Conservation (phyloP, 1,140 invertebrate species). For the Drosophila suzukii region DNA sequence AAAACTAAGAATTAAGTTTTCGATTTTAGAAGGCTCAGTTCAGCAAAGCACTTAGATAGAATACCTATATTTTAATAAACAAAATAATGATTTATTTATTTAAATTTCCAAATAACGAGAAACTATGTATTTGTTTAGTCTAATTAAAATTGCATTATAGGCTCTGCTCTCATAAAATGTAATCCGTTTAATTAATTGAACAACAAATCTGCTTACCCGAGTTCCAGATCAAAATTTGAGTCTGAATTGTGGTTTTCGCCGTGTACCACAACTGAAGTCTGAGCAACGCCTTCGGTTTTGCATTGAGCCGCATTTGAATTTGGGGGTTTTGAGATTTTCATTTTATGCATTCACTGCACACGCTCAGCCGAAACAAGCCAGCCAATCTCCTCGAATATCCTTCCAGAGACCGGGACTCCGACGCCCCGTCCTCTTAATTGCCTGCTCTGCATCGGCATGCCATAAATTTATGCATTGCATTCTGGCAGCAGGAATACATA, state of each 20-base stretch:
- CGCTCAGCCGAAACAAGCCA: slow-evolving; percentile 63
- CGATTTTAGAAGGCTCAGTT: too few relatives aligned
- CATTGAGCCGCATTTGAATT: slow-evolving; percentile 48
- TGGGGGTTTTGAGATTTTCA: slow-evolving; percentile 63
- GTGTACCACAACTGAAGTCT: slow-evolving; percentile 22
- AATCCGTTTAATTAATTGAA: not conserved
- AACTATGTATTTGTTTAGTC: too few relatives aligned
- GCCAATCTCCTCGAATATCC: slow-evolving; percentile 61
- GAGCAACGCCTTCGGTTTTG: slow-evolving; percentile 52
- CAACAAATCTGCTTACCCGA: not conserved
- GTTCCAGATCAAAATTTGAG: not conserved
- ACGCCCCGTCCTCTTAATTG: slow-evolving; percentile 58
- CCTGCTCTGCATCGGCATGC: slow-evolving; percentile 59
- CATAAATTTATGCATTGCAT: slow-evolving; percentile 82
- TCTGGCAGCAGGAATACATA: slow-evolving; percentile 51
- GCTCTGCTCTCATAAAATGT: not conserved
- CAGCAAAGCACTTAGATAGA: too few relatives aligned
- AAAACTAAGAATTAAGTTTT: too few relatives aligned
- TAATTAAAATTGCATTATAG: too few relatives aligned
- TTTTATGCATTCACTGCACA: slow-evolving; percentile 80
- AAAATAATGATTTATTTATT: too few relatives aligned
- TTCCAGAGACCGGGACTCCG: not conserved
- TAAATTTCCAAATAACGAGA: too few relatives aligned
- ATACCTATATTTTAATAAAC: too few relatives aligned
- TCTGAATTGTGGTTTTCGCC: not conserved